Evolutionary conservation across 2,797 vertebrate species (phyloP).

Genomic region (Pseudochaenichthys georgianus): DNA sequence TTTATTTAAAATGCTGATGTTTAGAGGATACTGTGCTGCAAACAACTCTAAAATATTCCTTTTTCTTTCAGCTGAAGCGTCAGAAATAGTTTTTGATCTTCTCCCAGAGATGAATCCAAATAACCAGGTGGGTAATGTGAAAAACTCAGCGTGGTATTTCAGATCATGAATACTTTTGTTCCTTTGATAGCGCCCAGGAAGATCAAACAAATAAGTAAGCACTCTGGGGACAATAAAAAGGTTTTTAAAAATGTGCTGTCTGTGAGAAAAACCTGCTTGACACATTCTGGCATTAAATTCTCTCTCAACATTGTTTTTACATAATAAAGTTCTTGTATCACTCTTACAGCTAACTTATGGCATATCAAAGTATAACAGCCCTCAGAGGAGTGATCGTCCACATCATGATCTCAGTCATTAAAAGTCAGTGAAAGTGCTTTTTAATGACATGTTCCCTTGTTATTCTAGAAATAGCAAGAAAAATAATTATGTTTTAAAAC

Average conservation of each 20-base stretch:
- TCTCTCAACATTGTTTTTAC: slow-evolving; percentile 31
- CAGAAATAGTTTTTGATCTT: slow-evolving; percentile 51
- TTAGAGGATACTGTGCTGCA: slow-evolving; percentile 22
- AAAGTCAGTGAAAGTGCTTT: slow-evolving; percentile 76
- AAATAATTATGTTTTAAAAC: slow-evolving; percentile 59
- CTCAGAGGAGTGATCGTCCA: slow-evolving; percentile 52
- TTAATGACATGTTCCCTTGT: slow-evolving; percentile 71
- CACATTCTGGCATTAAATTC: slow-evolving; percentile 31
- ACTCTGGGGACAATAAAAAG: slow-evolving; percentile 46
- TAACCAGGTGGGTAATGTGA: slow-evolving; percentile 37
- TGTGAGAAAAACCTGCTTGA: slow-evolving; percentile 14
- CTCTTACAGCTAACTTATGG: slow-evolving; percentile 39
- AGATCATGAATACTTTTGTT: slow-evolving; percentile 52
- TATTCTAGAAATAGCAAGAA: slow-evolving; percentile 64
- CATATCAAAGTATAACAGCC: slow-evolving; percentile 61
- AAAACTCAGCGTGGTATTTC: slow-evolving; percentile 37
- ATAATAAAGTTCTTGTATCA: slow-evolving; percentile 44
- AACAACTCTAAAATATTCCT: slow-evolving; percentile 31
- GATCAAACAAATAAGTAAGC: slow-evolving; percentile 54
- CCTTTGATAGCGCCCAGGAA: slow-evolving; percentile 46
- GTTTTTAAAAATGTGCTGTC: slow-evolving; percentile 34
- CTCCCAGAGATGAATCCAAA: slow-evolving; percentile 44
- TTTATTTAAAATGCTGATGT: slow-evolving; percentile 35
- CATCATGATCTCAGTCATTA: slow-evolving; percentile 71
- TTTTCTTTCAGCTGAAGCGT: slow-evolving; percentile 13